Evolutionary conservation across 2,888 invertebrate genomes (phyloP), one percentile per base, ranked within the genome.

Genomic region (Patella caerulea): DNA sequence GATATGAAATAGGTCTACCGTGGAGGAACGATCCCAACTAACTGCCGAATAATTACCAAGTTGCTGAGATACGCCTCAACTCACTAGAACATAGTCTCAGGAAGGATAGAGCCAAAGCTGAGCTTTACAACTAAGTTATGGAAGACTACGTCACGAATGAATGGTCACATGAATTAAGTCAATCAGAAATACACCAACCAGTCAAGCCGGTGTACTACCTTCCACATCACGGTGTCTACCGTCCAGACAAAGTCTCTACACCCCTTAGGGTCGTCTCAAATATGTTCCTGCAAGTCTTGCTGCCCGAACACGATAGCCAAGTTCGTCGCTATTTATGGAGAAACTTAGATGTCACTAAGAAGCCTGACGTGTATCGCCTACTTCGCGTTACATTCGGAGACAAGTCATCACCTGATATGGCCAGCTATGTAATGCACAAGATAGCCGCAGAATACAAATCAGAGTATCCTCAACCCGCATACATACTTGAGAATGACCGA

Each of bases 281-380:
- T n/a, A 72, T 45, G 34, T 34, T 71, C 52, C 52, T 52, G 15
- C 34, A 52, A 71, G 17, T 71, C 34, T 29, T 71, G n/a, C n/a
- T 71, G 11, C 71, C 34, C 3, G 53, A 71, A 11, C 19, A 19
- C 4, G 73, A 73, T 11, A 77, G 24, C 5, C 77, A 77, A 59
- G 73, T 73, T 7, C 77, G 73, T 52, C 65, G 77, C 17, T 77
- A 73, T 45, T 45, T 77, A 29, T 77, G 77, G 77, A 56, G 73
- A 52, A 73, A 77, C 29, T 15, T 77, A 19, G 73, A 77, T 72
- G 59, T 55, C 9, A 52, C 54, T 24, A 59, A 69, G 34, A 29
- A 77, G n/a, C 77, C 77, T 52, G 65, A 54, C 34, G 24, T 56
- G 12, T 77, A 73, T 52, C 59, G 69, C 45, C 53, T 73, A 14